phyloP scores from a whole-genome alignment of 2,888 invertebrate genomes.

The Drosophila leonis region DNA sequence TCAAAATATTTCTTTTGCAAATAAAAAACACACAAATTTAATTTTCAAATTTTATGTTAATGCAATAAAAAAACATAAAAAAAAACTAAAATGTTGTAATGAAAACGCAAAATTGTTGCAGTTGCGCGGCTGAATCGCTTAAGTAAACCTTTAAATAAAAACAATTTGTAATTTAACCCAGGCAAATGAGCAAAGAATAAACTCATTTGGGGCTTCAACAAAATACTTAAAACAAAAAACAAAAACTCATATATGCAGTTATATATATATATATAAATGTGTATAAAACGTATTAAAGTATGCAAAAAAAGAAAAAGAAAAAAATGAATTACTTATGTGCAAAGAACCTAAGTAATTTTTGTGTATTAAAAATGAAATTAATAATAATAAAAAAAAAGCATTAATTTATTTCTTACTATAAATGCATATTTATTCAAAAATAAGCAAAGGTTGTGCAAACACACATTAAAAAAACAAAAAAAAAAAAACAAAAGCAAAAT shows the following conservation, averaged over 20 bases:
- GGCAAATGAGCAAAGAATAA: conserved; percentile 26
- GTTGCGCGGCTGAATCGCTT: conserved; percentile 47
- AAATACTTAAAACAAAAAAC: conserved; percentile 60
- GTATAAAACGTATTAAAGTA: conserved; percentile 56
- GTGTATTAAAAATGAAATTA: conserved; percentile 60
- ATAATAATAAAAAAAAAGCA: conserved; percentile 63
- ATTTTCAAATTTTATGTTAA: conserved; percentile 40
- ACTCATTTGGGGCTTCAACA: conserved; percentile 51
- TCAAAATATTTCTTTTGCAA: conserved; percentile 81
- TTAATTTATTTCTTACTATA: conserved; percentile 82
- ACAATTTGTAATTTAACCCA: conserved; percentile 64
- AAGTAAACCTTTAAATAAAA: conserved; percentile 38
- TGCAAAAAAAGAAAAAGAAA: conserved; percentile 25
- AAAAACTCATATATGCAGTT: conserved; percentile 73
- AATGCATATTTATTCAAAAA: conserved; percentile 80
- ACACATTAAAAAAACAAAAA: conserved; percentile 69
- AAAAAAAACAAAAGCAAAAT: conserved; percentile 57
- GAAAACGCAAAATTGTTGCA: conserved; percentile 34
- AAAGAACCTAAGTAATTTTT: conserved; percentile 62
- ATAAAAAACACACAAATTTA: conserved; percentile 16
- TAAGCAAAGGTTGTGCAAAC: conserved; percentile 81
- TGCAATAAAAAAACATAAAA: conserved; percentile 18
- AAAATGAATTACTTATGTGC: conserved; percentile 47
- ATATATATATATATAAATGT: conserved; percentile 61
- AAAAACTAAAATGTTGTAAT: conserved; percentile 22